Evolutionary conservation across 2,113 vertebrate species (phyloP).

Genomic region (Phoxinus phoxinus): DNA sequence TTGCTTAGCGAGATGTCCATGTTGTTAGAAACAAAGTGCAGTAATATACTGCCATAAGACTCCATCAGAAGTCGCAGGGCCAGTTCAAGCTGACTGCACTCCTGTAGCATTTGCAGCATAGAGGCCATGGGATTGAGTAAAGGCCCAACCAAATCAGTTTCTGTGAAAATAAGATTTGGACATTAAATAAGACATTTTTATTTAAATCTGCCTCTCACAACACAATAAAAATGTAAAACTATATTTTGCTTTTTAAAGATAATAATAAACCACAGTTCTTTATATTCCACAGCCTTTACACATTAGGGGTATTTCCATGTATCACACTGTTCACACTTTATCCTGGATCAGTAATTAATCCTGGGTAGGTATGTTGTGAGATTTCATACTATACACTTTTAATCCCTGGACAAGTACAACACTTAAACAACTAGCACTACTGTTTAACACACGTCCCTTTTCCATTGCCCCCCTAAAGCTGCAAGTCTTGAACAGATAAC

Average conservation of each 20-base stretch:
- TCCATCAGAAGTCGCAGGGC: conserved; percentile 80
- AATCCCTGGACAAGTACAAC: background rate
- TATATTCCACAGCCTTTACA: no score
- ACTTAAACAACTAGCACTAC: background rate
- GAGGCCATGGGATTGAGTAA: conserved; percentile 75
- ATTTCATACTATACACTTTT: background rate
- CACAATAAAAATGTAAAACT: background rate
- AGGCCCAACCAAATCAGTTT: conserved; percentile 76
- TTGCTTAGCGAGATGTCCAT: conserved; percentile 76
- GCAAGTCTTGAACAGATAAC: background rate
- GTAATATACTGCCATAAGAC: conserved; percentile 83
- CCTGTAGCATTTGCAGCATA: conserved; percentile 86
- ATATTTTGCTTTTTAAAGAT: background rate
- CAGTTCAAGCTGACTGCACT: conserved; percentile 90
- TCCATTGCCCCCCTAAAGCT: background rate
- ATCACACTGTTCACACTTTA: no score
- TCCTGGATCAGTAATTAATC: no score
- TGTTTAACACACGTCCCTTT: background rate
- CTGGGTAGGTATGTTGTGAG: no score
- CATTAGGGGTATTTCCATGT: no score
- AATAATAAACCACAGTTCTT: no score
- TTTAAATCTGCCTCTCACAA: background rate
- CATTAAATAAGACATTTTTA: background rate
- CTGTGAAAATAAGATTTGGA: background rate
- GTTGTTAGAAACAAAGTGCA: conserved; percentile 82